Conservation (phyloP, 2,113 vertebrate species). For the Neofelis nebulosa region DNA sequence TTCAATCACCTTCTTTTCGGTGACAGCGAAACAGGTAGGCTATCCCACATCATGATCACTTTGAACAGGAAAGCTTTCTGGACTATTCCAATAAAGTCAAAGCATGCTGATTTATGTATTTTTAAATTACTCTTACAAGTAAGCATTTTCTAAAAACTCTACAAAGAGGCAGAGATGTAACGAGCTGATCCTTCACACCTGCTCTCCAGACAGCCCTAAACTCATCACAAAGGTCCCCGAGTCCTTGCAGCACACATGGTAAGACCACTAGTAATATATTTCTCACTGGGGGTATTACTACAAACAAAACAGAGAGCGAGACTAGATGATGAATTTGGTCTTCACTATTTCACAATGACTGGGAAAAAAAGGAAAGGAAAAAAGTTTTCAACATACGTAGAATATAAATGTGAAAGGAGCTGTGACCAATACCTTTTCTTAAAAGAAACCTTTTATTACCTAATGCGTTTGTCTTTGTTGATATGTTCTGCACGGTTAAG, state of each 20-base stretch:
- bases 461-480: background rate
- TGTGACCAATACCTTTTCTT: background rate
- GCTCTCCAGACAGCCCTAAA: background rate
- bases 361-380: background rate
- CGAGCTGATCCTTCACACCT: too few relatives aligned
- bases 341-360: background rate
- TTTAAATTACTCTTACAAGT: background rate
- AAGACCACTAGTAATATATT: accelerated
- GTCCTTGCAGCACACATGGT: background rate
- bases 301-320: background rate
- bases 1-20: background rate
- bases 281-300: background rate
- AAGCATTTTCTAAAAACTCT: background rate
- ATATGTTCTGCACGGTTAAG: background rate
- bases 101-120: background rate
- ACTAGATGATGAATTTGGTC: background rate
- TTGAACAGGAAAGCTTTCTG: background rate
- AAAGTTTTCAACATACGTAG: background rate
- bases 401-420: background rate
- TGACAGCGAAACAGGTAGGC: background rate
- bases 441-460: background rate
- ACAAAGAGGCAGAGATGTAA: background rate
- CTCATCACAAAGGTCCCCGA: background rate
- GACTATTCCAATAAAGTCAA: background rate
- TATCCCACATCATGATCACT: background rate